Evolutionary conservation across 2,888 invertebrate species (phyloP), one percentile per base, ranked within the genome.

Genomic region (Pristionchus maxplancki): DNA sequence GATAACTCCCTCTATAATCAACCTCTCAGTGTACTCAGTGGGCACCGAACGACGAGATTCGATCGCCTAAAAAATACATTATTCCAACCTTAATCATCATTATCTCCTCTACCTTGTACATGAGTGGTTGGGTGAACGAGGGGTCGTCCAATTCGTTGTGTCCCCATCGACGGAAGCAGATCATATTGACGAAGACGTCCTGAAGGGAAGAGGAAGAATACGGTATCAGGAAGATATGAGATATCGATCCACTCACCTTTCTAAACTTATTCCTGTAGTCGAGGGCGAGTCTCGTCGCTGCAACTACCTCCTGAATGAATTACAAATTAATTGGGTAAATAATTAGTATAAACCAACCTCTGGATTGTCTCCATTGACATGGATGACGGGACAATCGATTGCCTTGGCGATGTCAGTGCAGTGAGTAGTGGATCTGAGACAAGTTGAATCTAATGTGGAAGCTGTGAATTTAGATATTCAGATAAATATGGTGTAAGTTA

Each of bases 81-180:
- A 74, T 48, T 48, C 6, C 4, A n/a, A n/a, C n/a, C n/a, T n/a
- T 20, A 15, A 3, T 9, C 4, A 6, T 28, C 5, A 83, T 53
- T 11, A 50, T 28, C 1, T 28, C 40, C 3, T 50, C 37, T 9
- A 91, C 93, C 94, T 96, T 96, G 95, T 99, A 99, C 93, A 98
- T 96, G 53, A 96, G 94, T 0, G 99, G 99, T 95, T 99, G 98
- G 2, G 99, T 99, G 94, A 99, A 97, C 0, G 97, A 97, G 0
- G 99, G 99, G 95, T 99, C 98, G 94, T 99, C 99, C 62, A 99
- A 94, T 95, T 99, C 99, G 95, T 99, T 99, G 95, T 99, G 99
- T 0, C 99, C 99, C 97, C 97, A 97, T 91, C 97, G 96, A 53
- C 94, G 96, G 95, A 96, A 99, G 95, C 99, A 99, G 48, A 92